Evolutionary conservation across 1,140 invertebrate species (phyloP).

Genomic region (Bombus turneri): DNA sequence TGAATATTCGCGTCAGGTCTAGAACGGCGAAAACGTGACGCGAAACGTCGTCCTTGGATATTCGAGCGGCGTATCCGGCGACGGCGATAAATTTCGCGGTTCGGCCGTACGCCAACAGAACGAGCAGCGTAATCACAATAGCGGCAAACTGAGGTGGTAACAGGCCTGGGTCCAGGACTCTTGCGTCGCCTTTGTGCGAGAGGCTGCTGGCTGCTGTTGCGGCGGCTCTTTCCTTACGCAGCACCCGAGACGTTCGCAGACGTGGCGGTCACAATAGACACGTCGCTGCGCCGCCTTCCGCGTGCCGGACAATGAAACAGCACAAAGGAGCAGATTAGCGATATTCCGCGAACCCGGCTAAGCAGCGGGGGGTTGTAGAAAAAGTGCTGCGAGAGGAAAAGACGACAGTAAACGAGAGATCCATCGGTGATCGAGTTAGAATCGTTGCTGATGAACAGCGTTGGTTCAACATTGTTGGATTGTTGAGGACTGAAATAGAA

Average conservation of each 20-base stretch:
- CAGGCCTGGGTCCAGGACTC: neutral
- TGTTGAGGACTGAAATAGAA: too few species aligned
- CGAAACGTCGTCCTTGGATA: conserved; percentile 40
- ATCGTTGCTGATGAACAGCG: too few species aligned
- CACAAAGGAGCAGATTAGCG: conserved; percentile 59
- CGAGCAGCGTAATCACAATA: conserved; percentile 40
- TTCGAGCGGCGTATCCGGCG: conserved; percentile 40
- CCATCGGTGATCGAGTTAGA: neutral
- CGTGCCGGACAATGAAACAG: conserved; percentile 51
- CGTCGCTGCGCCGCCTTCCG: conserved; percentile 47
- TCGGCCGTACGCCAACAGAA: conserved; percentile 17
- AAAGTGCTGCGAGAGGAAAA: neutral
- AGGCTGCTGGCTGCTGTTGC: neutral
- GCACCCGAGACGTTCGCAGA: conserved; percentile 28
- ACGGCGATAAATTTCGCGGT: conserved; percentile 50
- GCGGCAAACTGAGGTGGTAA: conserved; percentile 30
- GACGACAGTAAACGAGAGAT: neutral
- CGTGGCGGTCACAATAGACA: conserved; percentile 50
- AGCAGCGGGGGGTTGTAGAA: neutral
- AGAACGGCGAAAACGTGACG: conserved; percentile 40
- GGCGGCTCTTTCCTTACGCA: conserved; percentile 27
- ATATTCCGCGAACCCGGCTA: conserved; percentile 55
- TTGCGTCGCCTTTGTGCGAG: conserved; percentile 29
- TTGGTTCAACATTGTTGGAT: too few species aligned
- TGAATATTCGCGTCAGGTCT: conserved; percentile 46